Evolutionary conservation across 2,888 invertebrate genomes (phyloP).

Genomic region (Linnaemya vulpina): DNA sequence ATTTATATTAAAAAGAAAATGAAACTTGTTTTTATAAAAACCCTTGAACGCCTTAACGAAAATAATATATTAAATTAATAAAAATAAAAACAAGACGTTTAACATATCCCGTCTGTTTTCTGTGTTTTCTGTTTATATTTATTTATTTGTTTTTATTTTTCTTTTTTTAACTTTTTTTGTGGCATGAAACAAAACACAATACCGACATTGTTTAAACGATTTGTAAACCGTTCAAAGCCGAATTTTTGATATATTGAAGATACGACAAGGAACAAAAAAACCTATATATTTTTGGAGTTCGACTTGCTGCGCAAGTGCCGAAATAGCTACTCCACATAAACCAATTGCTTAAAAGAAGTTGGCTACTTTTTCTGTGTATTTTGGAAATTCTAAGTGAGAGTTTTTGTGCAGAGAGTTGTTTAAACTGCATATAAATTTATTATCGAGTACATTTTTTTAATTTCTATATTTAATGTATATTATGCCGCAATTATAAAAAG

Average conservation of each 20-base stretch:
- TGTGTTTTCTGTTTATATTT: not conserved
- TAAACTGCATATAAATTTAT: no score
- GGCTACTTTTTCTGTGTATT: not conserved
- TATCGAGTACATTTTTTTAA: no score
- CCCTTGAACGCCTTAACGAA: not conserved
- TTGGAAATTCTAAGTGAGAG: not conserved
- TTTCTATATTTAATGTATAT: no score
- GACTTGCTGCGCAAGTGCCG: slow-evolving; percentile 54
- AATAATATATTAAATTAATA: not conserved
- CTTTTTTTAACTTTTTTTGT: not conserved
- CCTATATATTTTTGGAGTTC: slow-evolving; percentile 12
- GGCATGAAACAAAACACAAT: slow-evolving; percentile 8
- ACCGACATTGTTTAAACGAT: not conserved
- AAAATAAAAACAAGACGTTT: not conserved
- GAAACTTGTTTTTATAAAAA: no score
- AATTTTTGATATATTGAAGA: no score
- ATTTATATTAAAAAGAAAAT: not conserved
- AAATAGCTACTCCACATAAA: slow-evolving; percentile 9
- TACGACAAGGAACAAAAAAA: not conserved
- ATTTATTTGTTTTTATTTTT: no score
- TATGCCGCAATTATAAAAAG: no score
- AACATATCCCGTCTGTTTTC: not conserved
- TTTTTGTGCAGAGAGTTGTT: not conserved
- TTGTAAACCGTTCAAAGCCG: not conserved
- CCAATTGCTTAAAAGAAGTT: slow-evolving; percentile 17